phyloP scores from a whole-genome alignment of 2,797 vertebrate species.

The Danio tinwini region DNA sequence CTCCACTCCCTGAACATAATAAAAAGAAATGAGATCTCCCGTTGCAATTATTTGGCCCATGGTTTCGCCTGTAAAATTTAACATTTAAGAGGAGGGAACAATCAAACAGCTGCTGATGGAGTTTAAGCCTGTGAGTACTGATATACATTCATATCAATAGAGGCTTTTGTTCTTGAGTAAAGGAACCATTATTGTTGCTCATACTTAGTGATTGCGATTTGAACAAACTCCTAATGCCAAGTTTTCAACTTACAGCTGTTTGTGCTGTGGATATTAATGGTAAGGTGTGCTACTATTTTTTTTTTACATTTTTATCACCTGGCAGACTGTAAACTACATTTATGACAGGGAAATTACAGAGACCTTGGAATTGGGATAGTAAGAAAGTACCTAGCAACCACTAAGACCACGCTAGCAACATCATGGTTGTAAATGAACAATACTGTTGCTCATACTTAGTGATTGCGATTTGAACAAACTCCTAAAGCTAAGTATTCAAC shows the following conservation, averaged over 20 bases:
- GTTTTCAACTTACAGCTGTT: not conserved
- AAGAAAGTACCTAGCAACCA: not conserved
- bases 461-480: constrained; percentile 1
- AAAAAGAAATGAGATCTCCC: constrained; percentile 55
- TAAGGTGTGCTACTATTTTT: not conserved
- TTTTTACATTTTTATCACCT: not conserved
- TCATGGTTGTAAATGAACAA: no score
- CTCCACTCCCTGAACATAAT: constrained; percentile 49
- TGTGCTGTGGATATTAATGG: not conserved
- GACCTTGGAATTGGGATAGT: not conserved
- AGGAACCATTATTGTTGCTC: constrained; percentile 2
- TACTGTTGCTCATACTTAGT: not conserved
- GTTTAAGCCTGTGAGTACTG: constrained; percentile 36
- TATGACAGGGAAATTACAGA: not conserved
- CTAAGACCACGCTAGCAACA: not conserved
- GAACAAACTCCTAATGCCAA: not conserved
- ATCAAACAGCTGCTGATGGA: constrained; percentile 54
- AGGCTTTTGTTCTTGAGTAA: not conserved
- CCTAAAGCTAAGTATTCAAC: not conserved
- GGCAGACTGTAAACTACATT: not conserved
- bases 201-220: not conserved
- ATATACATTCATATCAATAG: constrained; percentile 37
- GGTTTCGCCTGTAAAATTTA: constrained; percentile 54
- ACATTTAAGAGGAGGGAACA: constrained; percentile 50
- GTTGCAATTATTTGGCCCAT: constrained; percentile 54